Percentiles rank a stretch among this genome's conserved stretches.
phyloP scores from a whole-genome alignment of 1,140 invertebrate species.

The Ruditapes philippinarum region DNA sequence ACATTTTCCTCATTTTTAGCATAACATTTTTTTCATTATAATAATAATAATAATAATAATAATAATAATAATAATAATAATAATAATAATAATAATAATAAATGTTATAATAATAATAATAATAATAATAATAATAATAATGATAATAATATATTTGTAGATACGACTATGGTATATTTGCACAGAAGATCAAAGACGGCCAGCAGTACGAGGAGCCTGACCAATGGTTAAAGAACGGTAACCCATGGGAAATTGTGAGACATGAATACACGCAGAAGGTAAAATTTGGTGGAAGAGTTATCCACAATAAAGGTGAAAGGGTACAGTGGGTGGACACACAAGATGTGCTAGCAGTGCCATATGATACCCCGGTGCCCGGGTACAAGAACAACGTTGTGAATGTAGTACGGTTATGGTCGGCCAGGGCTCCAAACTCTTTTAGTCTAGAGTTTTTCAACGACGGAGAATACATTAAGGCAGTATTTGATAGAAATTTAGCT shows the following conservation, averaged over 20 bases:
- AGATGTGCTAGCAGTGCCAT: constrained; percentile 98
- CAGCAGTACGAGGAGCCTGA: constrained; percentile 99
- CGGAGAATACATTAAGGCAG: constrained; percentile 99
- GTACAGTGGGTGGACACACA: constrained; percentile 93
- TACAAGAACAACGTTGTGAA: constrained; percentile 99
- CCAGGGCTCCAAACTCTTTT: constrained; percentile 98
- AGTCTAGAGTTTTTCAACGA: constrained; percentile 99
- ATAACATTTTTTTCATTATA: no score
- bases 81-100: no score
- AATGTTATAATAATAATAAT: no score
- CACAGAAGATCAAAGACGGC: constrained; percentile 97
- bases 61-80: no score
- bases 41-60: no score
- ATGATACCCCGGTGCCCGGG: constrained; percentile 98
- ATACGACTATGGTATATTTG: constrained; percentile 99
- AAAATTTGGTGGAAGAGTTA: constrained; percentile 97
- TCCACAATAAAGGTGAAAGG: constrained; percentile 96
- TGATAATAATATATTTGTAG: no score
- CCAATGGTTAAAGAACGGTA: constrained; percentile 97
- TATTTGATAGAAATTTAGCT: constrained; percentile 97
- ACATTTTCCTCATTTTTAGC: no score
- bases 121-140: no score
- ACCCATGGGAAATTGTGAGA: constrained; percentile 98
- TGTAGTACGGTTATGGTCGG: constrained; percentile 98
- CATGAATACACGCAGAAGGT: constrained; percentile 97